Percentiles rank a stretch among this genome's conserved stretches.
phyloP scores from a whole-genome alignment of 2,888 invertebrate genomes.

The Prosopocoilus inquinatus region DNA sequence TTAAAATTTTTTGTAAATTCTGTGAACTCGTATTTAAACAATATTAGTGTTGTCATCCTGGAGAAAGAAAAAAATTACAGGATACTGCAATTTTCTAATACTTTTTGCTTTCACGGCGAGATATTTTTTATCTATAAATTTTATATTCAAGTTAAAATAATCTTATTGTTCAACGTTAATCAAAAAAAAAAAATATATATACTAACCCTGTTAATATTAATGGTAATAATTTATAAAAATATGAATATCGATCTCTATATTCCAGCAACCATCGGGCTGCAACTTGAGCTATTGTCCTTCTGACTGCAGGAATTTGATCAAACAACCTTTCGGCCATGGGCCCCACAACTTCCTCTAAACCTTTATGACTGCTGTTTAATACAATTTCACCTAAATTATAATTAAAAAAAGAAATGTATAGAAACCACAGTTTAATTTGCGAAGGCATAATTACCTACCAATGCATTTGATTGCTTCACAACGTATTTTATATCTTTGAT shows the following conservation, averaged over 20 bases:
- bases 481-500: constrained; percentile 82
- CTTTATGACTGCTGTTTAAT: constrained; percentile 54
- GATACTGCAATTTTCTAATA: too few species aligned
- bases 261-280: constrained; percentile 76
- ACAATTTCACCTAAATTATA: constrained; percentile 56
- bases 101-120: too few species aligned
- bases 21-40: too few species aligned
- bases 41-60: too few species aligned
- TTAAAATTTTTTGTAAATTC: too few species aligned
- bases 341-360: constrained; percentile 64
- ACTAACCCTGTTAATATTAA: constrained; percentile 75
- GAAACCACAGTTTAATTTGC: background rate
- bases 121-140: too few species aligned
- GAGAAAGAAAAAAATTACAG: too few species aligned
- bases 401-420: background rate
- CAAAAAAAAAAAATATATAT: background rate
- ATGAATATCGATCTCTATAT: constrained; percentile 84
- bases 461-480: constrained; percentile 72
- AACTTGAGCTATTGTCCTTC: constrained; percentile 72
- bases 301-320: constrained; percentile 77
- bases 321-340: constrained; percentile 86
- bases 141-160: background rate
- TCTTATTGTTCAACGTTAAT: background rate
- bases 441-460: constrained; percentile 50
- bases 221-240: constrained; percentile 82